Conservation (phyloP, 2,888 invertebrate species). For the Latrodectus elegans region DNA sequence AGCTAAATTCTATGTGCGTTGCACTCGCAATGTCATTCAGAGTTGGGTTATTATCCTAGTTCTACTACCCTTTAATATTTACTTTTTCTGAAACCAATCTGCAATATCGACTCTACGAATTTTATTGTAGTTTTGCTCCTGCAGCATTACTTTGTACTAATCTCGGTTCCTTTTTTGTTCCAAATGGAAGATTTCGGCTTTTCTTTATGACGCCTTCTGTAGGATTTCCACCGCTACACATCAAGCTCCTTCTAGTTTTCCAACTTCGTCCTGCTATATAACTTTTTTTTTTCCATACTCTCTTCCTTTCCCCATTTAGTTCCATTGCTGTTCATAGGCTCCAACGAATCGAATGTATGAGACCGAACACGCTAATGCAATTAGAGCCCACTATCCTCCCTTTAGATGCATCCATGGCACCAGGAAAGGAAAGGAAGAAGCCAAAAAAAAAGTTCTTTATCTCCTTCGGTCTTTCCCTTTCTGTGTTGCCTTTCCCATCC, state of each 20-base stretch:
- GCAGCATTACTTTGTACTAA: not conserved
- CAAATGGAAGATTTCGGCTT: slow-evolving; percentile 1
- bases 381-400: slow-evolving; percentile 30
- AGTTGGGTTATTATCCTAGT: too few species aligned
- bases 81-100: not conserved
- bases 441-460: slow-evolving; percentile 22
- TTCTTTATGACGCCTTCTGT: not conserved
- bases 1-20: too few species aligned
- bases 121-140: too few species aligned
- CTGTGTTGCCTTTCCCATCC: slow-evolving; percentile 40
- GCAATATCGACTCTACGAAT: not conserved
- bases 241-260: too few species aligned
- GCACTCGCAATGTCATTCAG: too few species aligned
- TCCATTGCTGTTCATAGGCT: slow-evolving; percentile 25
- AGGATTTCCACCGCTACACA: too few species aligned
- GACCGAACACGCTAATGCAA: slow-evolving; percentile 63
- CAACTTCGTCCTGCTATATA: not conserved
- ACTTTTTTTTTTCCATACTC: slow-evolving; percentile 15
- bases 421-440: not conserved
- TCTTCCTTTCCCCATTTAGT: slow-evolving; percentile 37
- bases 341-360: slow-evolving; percentile 35
- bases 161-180: not conserved
- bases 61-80: too few species aligned
- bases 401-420: slow-evolving; percentile 4
- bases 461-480: slow-evolving; percentile 29